phyloP scores from a whole-genome alignment of 2,888 invertebrate genomes.

The Trissolcus brochymenae region DNA sequence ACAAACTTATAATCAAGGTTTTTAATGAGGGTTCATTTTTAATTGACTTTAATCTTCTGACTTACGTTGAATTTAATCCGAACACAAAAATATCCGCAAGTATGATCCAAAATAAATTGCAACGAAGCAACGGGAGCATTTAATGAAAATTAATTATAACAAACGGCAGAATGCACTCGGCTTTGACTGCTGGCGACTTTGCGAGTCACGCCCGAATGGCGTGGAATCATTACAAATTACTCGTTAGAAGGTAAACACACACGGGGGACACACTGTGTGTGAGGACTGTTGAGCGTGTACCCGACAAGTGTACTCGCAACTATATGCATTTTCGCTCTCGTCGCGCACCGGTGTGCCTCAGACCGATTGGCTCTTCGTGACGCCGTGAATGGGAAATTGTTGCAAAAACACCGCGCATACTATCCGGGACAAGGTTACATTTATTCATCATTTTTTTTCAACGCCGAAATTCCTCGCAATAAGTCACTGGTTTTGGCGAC shows the following conservation, averaged over 20 bases:
- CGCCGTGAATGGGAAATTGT: slow-evolving; percentile 22
- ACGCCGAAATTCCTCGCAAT: slow-evolving; percentile 9
- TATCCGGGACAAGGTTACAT: slow-evolving; percentile 30
- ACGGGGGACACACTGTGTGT: slow-evolving; percentile 7
- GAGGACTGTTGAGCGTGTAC: slow-evolving; percentile 8
- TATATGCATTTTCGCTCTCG: slow-evolving; percentile 31
- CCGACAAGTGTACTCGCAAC: slow-evolving; percentile 15
- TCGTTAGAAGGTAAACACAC: slow-evolving; percentile 14
- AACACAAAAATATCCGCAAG: no score
- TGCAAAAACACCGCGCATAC: slow-evolving; percentile 3
- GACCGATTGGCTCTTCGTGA: slow-evolving; percentile 21
- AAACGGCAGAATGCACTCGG: not conserved
- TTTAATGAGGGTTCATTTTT: no score
- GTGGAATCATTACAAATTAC: slow-evolving; percentile 32
- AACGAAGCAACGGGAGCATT: no score
- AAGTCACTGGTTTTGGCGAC: no score
- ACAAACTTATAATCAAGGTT: no score
- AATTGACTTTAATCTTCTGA: no score
- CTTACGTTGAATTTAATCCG: no score
- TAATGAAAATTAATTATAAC: not conserved
- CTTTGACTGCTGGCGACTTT: slow-evolving; percentile 2
- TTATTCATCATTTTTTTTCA: slow-evolving; percentile 25
- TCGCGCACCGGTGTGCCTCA: slow-evolving; percentile 12
- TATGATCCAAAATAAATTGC: no score
- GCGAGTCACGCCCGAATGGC: slow-evolving; percentile 23